phyloP scores from a whole-genome alignment of 2,797 vertebrate species.

The Poeciliopsis paucimaculata region DNA sequence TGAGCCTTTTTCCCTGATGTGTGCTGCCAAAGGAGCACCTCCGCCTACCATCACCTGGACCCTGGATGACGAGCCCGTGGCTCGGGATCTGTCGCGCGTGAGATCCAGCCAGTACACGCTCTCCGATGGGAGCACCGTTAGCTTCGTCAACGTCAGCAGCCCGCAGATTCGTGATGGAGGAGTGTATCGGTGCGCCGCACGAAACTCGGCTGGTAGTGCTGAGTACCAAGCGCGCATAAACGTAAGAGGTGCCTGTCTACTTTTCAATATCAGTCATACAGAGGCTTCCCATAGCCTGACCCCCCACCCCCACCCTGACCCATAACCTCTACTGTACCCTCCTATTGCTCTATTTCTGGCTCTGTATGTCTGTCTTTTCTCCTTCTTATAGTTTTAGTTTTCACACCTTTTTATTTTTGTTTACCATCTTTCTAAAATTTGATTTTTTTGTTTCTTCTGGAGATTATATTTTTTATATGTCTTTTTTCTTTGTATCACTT shows the following conservation, averaged over 20 bases:
- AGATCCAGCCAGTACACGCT: slow-evolving; percentile 95
- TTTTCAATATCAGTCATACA: slow-evolving; percentile 99
- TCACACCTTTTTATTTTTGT: slow-evolving; percentile 7
- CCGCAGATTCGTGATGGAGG: slow-evolving; percentile 97
- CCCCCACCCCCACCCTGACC: slow-evolving; percentile 54
- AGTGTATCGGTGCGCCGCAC: slow-evolving; percentile 97
- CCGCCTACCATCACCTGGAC: slow-evolving; percentile 97
- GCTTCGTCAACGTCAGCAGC: slow-evolving; percentile 94
- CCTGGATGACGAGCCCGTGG: slow-evolving; percentile 93
- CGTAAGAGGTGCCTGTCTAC: slow-evolving; percentile 99
- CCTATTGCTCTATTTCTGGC: slow-evolving; percentile 55
- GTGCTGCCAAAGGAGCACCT: slow-evolving; percentile 94
- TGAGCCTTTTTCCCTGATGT: slow-evolving; percentile 97
- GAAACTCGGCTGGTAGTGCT: slow-evolving; percentile 99
- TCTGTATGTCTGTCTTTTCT: slow-evolving; percentile 38
- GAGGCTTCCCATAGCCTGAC: slow-evolving; percentile 80
- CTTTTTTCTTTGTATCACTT: slow-evolving; percentile 12
- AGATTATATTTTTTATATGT: slow-evolving; percentile 16
- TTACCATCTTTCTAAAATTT: slow-evolving; percentile 10
- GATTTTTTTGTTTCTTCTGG: slow-evolving; percentile 24
- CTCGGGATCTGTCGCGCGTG: slow-evolving; percentile 87
- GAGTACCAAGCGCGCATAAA: slow-evolving; percentile 99
- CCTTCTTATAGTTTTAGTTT: slow-evolving; percentile 26
- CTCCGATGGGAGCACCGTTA: slow-evolving; percentile 94
- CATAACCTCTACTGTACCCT: slow-evolving; percentile 48